phyloP scores from a whole-genome alignment of 2,797 vertebrate genomes.

The Uromys caudimaculatus region DNA sequence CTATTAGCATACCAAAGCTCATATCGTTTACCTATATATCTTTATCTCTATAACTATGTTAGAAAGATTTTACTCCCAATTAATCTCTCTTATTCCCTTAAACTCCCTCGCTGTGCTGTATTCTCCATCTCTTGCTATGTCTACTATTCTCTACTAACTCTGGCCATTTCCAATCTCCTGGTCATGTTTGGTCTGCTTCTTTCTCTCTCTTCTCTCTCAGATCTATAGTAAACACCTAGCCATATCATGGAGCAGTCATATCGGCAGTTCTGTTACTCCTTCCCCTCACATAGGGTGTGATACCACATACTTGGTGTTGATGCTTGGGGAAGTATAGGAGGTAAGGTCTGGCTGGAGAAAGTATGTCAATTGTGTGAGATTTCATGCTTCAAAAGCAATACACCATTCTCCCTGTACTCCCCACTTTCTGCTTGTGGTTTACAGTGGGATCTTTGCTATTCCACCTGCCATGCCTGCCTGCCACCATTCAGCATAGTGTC shows the following conservation, averaged over 20 bases:
- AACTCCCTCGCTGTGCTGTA: not conserved
- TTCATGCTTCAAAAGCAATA: not conserved
- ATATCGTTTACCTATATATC: not conserved
- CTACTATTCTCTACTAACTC: not conserved
- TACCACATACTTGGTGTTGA: not conserved
- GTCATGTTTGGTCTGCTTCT: not conserved
- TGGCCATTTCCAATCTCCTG: too few relatives aligned
- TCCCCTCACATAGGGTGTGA: not conserved
- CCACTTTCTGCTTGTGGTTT: not conserved
- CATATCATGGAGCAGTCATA: not conserved
- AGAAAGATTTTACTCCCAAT: not conserved
- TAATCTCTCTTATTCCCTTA: not conserved
- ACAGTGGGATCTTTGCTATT: not conserved
- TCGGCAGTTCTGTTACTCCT: not conserved
- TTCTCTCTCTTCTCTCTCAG: not conserved
- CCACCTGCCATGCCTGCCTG: not conserved
- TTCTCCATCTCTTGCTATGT: not conserved
- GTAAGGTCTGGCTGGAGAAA: not conserved
- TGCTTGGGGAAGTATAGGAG: not conserved
- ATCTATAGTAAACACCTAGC: not conserved
- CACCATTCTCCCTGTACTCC: not conserved
- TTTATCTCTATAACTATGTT: not conserved
- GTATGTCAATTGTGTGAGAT: not conserved
- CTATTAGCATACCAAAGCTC: not conserved
- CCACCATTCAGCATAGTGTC: not conserved